Evolutionary conservation across 2,113 vertebrate genomes (phyloP), one percentile per base, ranked within the genome.

Genomic region (Taurulus bubalis): DNA sequence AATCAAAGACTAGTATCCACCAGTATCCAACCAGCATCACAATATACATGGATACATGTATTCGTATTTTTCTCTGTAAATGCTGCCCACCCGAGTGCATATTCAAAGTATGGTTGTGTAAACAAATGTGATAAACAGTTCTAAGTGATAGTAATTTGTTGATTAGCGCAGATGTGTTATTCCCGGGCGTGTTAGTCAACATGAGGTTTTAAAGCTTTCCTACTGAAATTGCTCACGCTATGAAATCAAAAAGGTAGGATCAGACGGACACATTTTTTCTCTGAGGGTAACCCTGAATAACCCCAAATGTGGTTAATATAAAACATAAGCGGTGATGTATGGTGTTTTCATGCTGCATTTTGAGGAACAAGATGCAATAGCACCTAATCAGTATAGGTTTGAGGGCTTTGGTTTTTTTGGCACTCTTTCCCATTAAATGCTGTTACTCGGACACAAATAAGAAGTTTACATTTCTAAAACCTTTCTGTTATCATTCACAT

Each of bases 171-270:
- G 55, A 68, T 77, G 16, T 69, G 51, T 71, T 75, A 80, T 80
- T 58, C 7, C 34, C 20, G 40, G 62, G 53, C 64, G 71, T 74
- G 73, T 84, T 84, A 67, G 20, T 20, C 36, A 64, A 60, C 49
- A 53, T 53, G 56, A 63, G 38, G 9, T 47, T 79, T 73, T 32
- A 64, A 64, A 56, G 16, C 16, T 64, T 76, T 18, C 9, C 18
- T 1, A 49, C 18, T 22, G 20, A 68, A 75, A 79, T 70, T 60
- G 73, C 45, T 77, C 55, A 36, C 28, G n/a, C 36, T 77, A 56
- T 83, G 74, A 81, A 83, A 73, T 85, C 70, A 83, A 14, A 86
- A 75, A 34, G n/a, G 6, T 32, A 49, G 62, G 36, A 59, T 77
- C 55, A 55, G 28, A 12, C n/a, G n/a, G 72, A 65, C 24, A 22